Conservation (phyloP, 2,888 invertebrate genomes). For the Anthoptus insignis region DNA sequence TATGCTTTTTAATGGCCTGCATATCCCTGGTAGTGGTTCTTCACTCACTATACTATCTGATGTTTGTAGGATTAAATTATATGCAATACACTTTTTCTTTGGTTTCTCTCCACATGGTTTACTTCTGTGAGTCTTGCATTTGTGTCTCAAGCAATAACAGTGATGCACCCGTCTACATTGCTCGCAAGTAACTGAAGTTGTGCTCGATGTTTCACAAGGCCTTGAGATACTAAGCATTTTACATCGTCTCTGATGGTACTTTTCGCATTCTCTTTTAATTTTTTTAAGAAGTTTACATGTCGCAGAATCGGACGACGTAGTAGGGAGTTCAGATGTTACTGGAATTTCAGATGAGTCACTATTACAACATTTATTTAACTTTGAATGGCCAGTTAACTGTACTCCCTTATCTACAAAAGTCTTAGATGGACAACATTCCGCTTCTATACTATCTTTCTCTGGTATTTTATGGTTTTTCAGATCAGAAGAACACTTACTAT, state of each 20-base stretch:
- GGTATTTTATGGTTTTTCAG: conserved; percentile 30
- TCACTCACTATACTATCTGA: conserved; percentile 77
- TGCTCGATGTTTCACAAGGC: conserved; percentile 71
- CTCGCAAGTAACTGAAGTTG: conserved; percentile 71
- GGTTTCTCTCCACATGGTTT: conserved; percentile 62
- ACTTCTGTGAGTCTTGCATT: conserved; percentile 64
- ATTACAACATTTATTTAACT: conserved; percentile 47
- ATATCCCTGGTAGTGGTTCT: conserved; percentile 57
- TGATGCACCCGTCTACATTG: conserved; percentile 69
- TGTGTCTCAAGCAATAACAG: conserved; percentile 67
- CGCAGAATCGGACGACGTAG: conserved; percentile 72
- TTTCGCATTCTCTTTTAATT: conserved; percentile 78
- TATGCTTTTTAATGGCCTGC: conserved; percentile 66
- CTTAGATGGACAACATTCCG: conserved; percentile 38
- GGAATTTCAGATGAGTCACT: conserved; percentile 67
- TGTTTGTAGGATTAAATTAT: conserved; percentile 79
- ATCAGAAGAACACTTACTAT: conserved; percentile 24
- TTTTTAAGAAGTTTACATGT: conserved; percentile 74
- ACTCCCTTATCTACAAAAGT: conserved; percentile 62
- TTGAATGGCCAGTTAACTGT: conserved; percentile 59
- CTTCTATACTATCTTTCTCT: conserved; percentile 35
- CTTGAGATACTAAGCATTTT: conserved; percentile 57
- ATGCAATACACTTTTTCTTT: conserved; percentile 74
- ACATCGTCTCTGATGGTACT: conserved; percentile 73
- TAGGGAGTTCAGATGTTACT: conserved; percentile 66